Conservation (phyloP, 2,888 invertebrate species). For the Polydrusus cervinus region DNA sequence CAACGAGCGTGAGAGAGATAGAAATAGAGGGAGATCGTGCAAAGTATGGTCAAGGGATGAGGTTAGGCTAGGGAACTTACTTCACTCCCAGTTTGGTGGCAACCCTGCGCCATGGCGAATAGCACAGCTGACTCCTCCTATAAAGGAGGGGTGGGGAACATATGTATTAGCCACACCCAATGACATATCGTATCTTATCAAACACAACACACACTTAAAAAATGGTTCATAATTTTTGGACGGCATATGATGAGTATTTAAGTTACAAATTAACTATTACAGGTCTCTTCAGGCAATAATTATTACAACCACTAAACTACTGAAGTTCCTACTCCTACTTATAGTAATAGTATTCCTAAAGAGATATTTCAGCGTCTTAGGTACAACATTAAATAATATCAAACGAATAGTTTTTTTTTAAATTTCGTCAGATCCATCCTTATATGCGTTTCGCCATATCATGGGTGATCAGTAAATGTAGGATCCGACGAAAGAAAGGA, state of each 20-base stretch:
- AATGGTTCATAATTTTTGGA: constrained; percentile 40
- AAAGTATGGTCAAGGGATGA: constrained; percentile 54
- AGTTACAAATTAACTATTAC: no score
- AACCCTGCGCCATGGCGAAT: constrained; percentile 94
- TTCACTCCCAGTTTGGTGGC: constrained; percentile 96
- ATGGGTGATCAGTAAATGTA: no score
- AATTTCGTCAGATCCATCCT: no score
- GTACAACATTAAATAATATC: no score
- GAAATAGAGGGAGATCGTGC: constrained; percentile 36
- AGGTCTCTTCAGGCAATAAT: no score
- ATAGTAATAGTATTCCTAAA: no score
- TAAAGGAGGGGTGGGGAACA: constrained; percentile 69
- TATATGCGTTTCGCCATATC: no score
- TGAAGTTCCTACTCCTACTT: no score
- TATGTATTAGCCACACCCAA: constrained; percentile 71
- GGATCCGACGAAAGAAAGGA: no score
- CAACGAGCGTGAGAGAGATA: constrained; percentile 43
- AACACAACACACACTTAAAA: constrained; percentile 51
- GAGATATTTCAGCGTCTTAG: no score
- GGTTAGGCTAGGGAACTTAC: constrained; percentile 81
- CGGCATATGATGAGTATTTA: constrained; percentile 43
- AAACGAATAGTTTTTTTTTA: no score
- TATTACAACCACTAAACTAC: no score
- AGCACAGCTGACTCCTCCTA: constrained; percentile 83
- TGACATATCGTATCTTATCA: constrained; percentile 59